A percentile compares a stretch with the other conserved stretches of the same genome.
Conservation (phyloP, 2,888 invertebrate species). For the Lithophane ornitopus region DNA sequence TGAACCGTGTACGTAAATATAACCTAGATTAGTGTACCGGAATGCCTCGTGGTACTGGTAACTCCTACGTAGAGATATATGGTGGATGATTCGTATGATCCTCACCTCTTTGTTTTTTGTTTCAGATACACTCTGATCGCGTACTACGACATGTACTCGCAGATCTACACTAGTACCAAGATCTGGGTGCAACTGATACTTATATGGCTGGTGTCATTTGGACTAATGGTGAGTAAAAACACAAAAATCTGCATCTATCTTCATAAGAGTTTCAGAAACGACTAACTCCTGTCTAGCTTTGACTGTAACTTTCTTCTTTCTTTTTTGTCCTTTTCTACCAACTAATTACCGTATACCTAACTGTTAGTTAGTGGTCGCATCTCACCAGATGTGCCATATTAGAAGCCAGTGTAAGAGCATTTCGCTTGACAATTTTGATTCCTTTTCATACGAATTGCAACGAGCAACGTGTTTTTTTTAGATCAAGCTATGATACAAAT, state of each 20-base stretch:
- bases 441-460: too few species aligned
- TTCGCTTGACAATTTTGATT: neutral
- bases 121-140: constrained; percentile 96
- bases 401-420: neutral
- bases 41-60: constrained; percentile 4
- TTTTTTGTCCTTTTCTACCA: neutral
- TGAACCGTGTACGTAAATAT: constrained; percentile 43
- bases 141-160: constrained; percentile 94
- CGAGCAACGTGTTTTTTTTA: neutral
- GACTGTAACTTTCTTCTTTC: neutral
- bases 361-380: too few species aligned
- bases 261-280: neutral
- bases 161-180: constrained; percentile 93
- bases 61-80: neutral
- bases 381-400: too few species aligned
- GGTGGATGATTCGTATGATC: neutral
- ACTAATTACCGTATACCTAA: neutral
- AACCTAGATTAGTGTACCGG: constrained; percentile 26
- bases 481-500: neutral
- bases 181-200: constrained; percentile 94
- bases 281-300: neutral
- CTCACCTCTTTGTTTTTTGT: constrained; percentile 64
- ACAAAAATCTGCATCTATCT: neutral
- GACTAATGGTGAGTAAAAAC: constrained; percentile 91
- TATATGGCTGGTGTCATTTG: constrained; percentile 95